Percentiles rank a stretch among this genome's conserved stretches.
phyloP scores from a whole-genome alignment of 2,888 invertebrate genomes.

The Ophion ellenae region DNA sequence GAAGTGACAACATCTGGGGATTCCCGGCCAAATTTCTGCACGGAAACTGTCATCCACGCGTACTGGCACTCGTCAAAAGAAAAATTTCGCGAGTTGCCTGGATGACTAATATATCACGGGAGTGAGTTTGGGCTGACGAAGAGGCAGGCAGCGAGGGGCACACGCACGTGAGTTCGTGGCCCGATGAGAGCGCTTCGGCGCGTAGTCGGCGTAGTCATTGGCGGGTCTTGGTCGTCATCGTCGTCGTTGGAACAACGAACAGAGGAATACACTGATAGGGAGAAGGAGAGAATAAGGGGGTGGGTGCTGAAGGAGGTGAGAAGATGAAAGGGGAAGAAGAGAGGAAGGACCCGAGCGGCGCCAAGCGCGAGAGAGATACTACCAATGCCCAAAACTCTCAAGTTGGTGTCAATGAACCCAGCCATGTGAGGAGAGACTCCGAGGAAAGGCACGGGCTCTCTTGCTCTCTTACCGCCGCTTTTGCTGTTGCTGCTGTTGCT shows the following conservation, averaged over 20 bases:
- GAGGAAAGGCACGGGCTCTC: slow-evolving; percentile 69
- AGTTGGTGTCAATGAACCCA: slow-evolving; percentile 83
- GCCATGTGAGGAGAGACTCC: slow-evolving; percentile 80
- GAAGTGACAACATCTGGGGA: too few species aligned
- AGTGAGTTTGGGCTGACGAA: slow-evolving; percentile 36
- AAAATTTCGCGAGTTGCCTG: slow-evolving; percentile 33
- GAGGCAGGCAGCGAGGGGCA: slow-evolving; percentile 22
- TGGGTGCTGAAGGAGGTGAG: slow-evolving; percentile 30
- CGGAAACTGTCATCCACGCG: slow-evolving; percentile 4
- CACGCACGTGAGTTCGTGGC: slow-evolving; percentile 44
- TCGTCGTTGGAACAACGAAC: slow-evolving; percentile 32
- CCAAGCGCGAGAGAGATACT: slow-evolving; percentile 77
- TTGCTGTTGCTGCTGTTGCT: slow-evolving; percentile 41
- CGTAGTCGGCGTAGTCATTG: slow-evolving; percentile 54
- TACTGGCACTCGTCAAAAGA: slow-evolving; percentile 38
- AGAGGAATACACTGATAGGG: slow-evolving; percentile 4
- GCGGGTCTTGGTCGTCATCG: slow-evolving; percentile 48
- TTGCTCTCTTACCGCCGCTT: slow-evolving; percentile 50
- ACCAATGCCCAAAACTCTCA: slow-evolving; percentile 82
- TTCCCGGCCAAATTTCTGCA: too few species aligned
- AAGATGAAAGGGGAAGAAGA: slow-evolving; percentile 41
- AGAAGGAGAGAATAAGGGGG: slow-evolving; percentile 60
- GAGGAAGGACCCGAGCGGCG: slow-evolving; percentile 61
- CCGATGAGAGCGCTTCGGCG: slow-evolving; percentile 52
- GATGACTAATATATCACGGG: slow-evolving; percentile 47